Evolutionary conservation across 1,140 invertebrate genomes (phyloP).

Genomic region (Calliphora vicina): DNA sequence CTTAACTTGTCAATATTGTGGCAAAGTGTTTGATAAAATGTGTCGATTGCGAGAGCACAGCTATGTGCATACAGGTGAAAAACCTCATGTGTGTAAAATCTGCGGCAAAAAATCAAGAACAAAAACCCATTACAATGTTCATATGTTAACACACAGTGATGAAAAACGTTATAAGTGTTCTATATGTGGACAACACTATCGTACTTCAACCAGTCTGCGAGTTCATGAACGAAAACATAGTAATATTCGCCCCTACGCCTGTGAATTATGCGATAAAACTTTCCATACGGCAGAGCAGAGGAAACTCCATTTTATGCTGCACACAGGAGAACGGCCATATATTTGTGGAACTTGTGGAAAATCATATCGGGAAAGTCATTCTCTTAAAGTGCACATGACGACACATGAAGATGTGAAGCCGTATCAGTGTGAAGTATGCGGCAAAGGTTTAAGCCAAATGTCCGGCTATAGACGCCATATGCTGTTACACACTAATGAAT

Average conservation of each 20-base stretch:
- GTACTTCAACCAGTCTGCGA: slow-evolving; percentile 32
- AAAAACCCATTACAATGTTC: slow-evolving; percentile 51
- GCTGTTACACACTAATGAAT: slow-evolving; percentile 59
- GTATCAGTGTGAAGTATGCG: slow-evolving; percentile 60
- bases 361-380: slow-evolving; percentile 58
- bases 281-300: slow-evolving; percentile 52
- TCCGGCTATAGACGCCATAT: slow-evolving; percentile 61
- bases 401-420: slow-evolving; percentile 58
- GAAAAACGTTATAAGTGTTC: slow-evolving; percentile 47
- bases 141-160: slow-evolving; percentile 58
- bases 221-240: slow-evolving; percentile 33
- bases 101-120: slow-evolving; percentile 44
- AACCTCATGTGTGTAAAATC: slow-evolving; percentile 41
- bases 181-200: slow-evolving; percentile 44
- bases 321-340: slow-evolving; percentile 54
- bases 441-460: slow-evolving; percentile 58
- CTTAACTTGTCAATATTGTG: slow-evolving; percentile 45
- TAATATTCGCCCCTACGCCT: not conserved
- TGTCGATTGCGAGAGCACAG: slow-evolving; percentile 56
- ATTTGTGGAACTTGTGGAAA: slow-evolving; percentile 57
- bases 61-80: slow-evolving; percentile 52
- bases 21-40: slow-evolving; percentile 43
- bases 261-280: slow-evolving; percentile 38
- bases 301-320: slow-evolving; percentile 56
- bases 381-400: slow-evolving; percentile 55